These are phyloP conservation scores for Catharus ustulatus DNA, from an alignment of 2,797 vertebrate genomes.

Conservation along the genomic window DNA sequence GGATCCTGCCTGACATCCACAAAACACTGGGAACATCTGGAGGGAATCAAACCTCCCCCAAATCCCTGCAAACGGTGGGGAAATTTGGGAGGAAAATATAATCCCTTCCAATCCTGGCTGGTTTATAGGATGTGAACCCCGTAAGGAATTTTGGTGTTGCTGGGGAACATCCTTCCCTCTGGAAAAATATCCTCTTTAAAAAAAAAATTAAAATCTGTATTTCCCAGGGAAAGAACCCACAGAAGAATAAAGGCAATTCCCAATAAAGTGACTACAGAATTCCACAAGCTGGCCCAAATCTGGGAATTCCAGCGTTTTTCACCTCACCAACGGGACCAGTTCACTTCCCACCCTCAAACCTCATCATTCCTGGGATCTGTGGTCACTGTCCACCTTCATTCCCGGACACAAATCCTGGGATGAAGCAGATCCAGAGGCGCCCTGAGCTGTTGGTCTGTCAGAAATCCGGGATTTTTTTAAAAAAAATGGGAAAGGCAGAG, in stretches of 20 bases:
- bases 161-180: not conserved
- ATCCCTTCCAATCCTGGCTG: not conserved
- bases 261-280: not conserved
- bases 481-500: too few species aligned
- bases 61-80: not conserved
- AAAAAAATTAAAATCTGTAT: not conserved
- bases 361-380: not conserved
- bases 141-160: not conserved
- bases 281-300: not conserved
- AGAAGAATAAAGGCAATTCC: not conserved
- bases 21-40: constrained; percentile 16
- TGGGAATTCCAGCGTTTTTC: not conserved
- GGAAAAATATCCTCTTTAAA: not conserved
- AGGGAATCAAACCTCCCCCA: constrained; percentile 25
- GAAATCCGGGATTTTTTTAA: not conserved
- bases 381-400: not conserved
- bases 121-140: not conserved
- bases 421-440: not conserved
- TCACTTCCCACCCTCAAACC: not conserved
- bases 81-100: not conserved
- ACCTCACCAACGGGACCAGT: not conserved
- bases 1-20: not conserved
- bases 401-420: too few species aligned
- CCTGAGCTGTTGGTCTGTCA: not conserved
- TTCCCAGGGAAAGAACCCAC: not conserved